phyloP scores from a whole-genome alignment of 2,888 invertebrate species.

The Stenolophus ochropezus region DNA sequence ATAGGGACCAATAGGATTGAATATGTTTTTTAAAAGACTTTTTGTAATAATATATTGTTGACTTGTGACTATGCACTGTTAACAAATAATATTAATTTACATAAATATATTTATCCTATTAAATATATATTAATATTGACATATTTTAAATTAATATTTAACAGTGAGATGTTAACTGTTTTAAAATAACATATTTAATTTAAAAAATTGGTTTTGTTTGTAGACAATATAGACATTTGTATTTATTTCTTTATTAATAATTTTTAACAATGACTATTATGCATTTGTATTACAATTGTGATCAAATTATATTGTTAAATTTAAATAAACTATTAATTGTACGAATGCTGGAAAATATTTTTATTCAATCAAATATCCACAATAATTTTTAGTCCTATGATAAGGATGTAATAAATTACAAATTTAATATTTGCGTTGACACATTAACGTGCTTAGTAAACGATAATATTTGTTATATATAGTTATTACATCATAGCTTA shows the following conservation, averaged over 20 bases:
- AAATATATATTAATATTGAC: conserved; percentile 40
- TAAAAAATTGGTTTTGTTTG: background rate
- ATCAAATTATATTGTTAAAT: background rate
- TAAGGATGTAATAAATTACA: too few relatives aligned
- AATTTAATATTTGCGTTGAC: too few relatives aligned
- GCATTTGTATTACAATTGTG: background rate
- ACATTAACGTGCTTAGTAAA: too few relatives aligned
- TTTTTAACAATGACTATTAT: background rate
- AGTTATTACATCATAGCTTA: too few relatives aligned
- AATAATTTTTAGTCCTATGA: too few relatives aligned
- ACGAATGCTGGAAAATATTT: background rate
- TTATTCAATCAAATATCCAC: background rate
- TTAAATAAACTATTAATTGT: background rate
- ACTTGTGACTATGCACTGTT: conserved; percentile 40
- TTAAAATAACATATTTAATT: conserved; percentile 55
- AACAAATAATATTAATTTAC: conserved; percentile 12
- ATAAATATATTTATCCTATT: conserved; percentile 21
- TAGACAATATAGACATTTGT: background rate
- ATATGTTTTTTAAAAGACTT: conserved; percentile 7
- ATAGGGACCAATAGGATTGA: conserved; percentile 54
- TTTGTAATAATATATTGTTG: conserved; percentile 1
- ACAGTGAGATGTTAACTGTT: conserved; percentile 60
- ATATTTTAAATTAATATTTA: conserved; percentile 55
- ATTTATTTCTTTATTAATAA: background rate
- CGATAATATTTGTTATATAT: too few relatives aligned